phyloP scores from a whole-genome alignment of 2,797 vertebrate genomes.

The Rhinichthys osculus region DNA sequence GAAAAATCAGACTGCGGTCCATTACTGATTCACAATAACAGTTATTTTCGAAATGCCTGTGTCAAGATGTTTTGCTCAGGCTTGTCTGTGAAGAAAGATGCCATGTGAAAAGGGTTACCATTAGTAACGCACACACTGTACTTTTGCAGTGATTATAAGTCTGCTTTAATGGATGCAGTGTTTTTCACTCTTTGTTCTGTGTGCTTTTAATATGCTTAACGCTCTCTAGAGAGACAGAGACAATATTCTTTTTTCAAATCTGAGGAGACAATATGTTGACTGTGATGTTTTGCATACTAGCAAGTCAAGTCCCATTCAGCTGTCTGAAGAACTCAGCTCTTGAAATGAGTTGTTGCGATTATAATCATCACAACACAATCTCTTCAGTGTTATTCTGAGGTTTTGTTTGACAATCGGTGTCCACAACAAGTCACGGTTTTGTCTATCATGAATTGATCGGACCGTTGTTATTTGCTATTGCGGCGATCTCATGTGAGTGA shows the following conservation, averaged over 20 bases:
- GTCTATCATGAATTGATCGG: background rate
- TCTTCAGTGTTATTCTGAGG: background rate
- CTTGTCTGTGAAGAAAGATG: slow-evolving; percentile 10
- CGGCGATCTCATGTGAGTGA: background rate
- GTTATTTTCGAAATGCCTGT: slow-evolving; percentile 43
- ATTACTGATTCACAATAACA: slow-evolving; percentile 44
- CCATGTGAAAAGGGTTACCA: background rate
- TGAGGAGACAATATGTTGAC: slow-evolving; percentile 1
- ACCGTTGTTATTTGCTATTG: background rate
- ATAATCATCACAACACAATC: background rate
- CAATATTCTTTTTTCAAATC: background rate
- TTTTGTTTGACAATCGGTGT: background rate
- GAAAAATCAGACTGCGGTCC: slow-evolving; percentile 21
- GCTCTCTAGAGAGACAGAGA: background rate
- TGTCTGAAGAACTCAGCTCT: background rate
- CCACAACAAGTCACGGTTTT: background rate
- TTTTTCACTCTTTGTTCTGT: slow-evolving; percentile 1
- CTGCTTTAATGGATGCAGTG: slow-evolving; percentile 10
- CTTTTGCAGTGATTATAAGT: slow-evolving; percentile 22
- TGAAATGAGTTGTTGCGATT: background rate
- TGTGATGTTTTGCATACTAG: slow-evolving; percentile 9
- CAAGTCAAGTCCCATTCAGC: slow-evolving; percentile 10
- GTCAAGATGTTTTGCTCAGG: slow-evolving; percentile 13
- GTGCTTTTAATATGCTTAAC: slow-evolving; percentile 15
- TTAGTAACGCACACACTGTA: slow-evolving; percentile 4